phyloP scores from a whole-genome alignment of 2,113 vertebrate genomes.

The Nestor notabilis region DNA sequence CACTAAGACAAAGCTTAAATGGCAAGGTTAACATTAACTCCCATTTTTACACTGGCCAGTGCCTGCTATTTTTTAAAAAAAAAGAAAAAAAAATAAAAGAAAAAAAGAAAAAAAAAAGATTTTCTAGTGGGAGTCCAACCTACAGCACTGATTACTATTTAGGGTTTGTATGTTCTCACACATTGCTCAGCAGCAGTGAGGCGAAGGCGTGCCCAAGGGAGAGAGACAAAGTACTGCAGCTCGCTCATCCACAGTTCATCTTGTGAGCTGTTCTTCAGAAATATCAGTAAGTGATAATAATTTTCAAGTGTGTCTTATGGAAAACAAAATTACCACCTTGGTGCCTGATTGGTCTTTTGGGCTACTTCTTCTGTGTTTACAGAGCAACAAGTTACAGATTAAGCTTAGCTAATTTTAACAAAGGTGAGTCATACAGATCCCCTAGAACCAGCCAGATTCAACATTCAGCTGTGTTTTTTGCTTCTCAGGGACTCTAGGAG shows the following conservation, averaged over 20 bases:
- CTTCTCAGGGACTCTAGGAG: background rate
- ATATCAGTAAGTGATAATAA: background rate
- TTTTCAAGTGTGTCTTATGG: background rate
- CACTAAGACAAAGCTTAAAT: background rate
- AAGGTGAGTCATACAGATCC: background rate
- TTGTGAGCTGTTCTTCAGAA: background rate
- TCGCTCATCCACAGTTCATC: background rate
- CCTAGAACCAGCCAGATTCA: background rate
- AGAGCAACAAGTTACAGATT: background rate
- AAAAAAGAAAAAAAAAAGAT: background rate
- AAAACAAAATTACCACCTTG: background rate
- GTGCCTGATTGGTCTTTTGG: background rate
- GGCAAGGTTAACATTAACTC: background rate
- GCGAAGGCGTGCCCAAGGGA: background rate
- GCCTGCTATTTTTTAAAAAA: no score
- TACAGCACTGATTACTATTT: background rate
- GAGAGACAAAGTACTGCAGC: background rate
- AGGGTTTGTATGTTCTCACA: background rate
- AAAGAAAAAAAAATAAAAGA: no score
- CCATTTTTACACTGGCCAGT: background rate
- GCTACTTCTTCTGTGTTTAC: background rate
- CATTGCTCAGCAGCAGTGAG: background rate
- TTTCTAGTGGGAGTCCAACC: background rate
- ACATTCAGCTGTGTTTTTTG: background rate
- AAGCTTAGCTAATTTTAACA: background rate